Conservation (phyloP, 2,113 vertebrate species). For the Elgaria multicarinata region DNA sequence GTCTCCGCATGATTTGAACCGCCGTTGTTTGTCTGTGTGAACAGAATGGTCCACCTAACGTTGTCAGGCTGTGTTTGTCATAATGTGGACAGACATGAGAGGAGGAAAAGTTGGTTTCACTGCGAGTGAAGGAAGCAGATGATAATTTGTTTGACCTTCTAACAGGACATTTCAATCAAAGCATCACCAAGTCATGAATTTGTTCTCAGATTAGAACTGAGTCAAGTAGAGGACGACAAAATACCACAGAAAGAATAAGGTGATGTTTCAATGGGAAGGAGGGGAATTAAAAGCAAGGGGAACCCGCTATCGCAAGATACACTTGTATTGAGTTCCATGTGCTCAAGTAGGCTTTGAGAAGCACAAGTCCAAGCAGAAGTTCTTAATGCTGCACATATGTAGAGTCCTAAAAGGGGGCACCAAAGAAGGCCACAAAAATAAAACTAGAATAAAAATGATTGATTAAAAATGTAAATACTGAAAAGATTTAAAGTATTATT, state of each 20-base stretch:
- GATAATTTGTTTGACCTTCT: not conserved
- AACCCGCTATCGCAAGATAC: too few species aligned
- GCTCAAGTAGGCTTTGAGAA: too few species aligned
- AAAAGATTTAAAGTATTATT: too few species aligned
- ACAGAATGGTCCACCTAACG: not conserved
- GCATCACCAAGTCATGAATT: not conserved
- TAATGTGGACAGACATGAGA: not conserved
- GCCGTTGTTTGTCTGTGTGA: not conserved
- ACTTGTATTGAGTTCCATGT: too few species aligned
- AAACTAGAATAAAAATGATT: too few species aligned
- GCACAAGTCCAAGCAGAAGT: too few species aligned
- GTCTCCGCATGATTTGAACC: not conserved
- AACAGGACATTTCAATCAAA: not conserved
- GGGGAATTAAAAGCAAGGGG: too few species aligned
- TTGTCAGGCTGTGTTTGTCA: not conserved
- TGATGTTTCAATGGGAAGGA: too few species aligned
- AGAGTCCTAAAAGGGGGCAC: too few species aligned
- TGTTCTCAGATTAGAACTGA: not conserved
- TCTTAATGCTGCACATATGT: too few species aligned
- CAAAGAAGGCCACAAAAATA: too few species aligned
- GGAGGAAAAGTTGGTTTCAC: not conserved
- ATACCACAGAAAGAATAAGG: not conserved
- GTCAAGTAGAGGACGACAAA: slow-evolving; percentile 5
- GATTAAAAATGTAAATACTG: too few species aligned
- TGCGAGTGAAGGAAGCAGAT: not conserved